Percentiles rank a stretch among this genome's conserved stretches.
phyloP scores from a whole-genome alignment of 2,113 vertebrate genomes.

The Pedetes capensis region DNA sequence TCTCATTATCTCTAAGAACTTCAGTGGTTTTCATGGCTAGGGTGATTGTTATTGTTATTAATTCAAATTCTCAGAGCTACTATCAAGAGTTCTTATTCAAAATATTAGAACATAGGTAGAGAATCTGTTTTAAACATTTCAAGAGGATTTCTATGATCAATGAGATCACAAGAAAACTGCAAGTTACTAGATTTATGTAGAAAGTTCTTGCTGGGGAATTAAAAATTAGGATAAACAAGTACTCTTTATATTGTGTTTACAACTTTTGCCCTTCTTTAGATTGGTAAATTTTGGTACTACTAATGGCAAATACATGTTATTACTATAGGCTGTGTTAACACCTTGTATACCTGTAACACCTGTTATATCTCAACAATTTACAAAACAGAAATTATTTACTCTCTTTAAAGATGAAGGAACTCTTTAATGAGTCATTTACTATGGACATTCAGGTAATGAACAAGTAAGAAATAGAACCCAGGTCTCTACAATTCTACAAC shows the following conservation, averaged over 20 bases:
- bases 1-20: neutral
- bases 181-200: neutral
- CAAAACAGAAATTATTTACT: neutral
- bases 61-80: neutral
- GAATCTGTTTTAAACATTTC: neutral
- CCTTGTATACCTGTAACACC: neutral
- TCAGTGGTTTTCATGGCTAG: neutral
- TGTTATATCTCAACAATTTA: neutral
- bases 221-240: neutral
- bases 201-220: neutral
- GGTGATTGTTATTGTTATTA: neutral
- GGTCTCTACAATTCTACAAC: neutral
- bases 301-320: neutral
- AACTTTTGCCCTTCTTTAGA: neutral
- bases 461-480: neutral
- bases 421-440: neutral
- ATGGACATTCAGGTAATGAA: neutral
- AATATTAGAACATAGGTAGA: neutral
- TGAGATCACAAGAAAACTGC: neutral
- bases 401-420: neutral
- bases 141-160: neutral
- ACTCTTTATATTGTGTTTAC: neutral
- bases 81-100: neutral
- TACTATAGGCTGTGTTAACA: neutral
- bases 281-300: conserved; percentile 2